Conservation (phyloP, 2,797 vertebrate genomes). For the Liparis tanakae region DNA sequence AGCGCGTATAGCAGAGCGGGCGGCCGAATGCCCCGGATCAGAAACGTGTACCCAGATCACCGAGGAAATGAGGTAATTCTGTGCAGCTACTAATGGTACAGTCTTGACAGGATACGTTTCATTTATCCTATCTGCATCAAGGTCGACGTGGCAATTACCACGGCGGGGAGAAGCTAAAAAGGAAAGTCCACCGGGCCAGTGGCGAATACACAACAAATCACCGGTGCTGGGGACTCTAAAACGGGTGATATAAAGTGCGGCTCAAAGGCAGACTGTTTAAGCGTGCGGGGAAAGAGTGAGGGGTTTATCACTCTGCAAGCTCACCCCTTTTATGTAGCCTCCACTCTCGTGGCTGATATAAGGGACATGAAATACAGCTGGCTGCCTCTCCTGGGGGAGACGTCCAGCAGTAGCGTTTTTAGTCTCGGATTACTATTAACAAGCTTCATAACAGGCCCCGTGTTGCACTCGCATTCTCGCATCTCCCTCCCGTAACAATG, state of each 20-base stretch:
- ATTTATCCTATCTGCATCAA: conserved; percentile 80
- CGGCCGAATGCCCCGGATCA: conserved; percentile 57
- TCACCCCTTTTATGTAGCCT: conserved; percentile 61
- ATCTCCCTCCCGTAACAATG: conserved; percentile 26
- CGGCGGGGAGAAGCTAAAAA: conserved; percentile 58
- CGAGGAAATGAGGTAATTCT: conserved; percentile 73
- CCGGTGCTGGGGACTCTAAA: conserved; percentile 68
- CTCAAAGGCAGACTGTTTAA: conserved; percentile 67
- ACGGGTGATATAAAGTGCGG: conserved; percentile 68
- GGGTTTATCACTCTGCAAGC: conserved; percentile 68
- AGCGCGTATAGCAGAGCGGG: conserved; percentile 30
- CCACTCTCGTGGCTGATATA: conserved; percentile 52
- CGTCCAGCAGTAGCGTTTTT: conserved; percentile 26
- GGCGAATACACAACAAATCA: conserved; percentile 78
- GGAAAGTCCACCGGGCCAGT: conserved; percentile 50
- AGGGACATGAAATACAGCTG: conserved; percentile 44
- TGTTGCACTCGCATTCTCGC: conserved; percentile 26
- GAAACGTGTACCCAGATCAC: conserved; percentile 70
- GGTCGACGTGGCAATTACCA: conserved; percentile 76
- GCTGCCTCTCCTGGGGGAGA: conserved; percentile 40
- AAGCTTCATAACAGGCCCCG: conserved; percentile 19
- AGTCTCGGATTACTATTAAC: conserved; percentile 38
- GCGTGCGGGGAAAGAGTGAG: conserved; percentile 51
- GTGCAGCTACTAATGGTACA: conserved; percentile 66
- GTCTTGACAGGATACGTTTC: conserved; percentile 77